Base-by-base conservation (phyloP, 2,113 vertebrate species). In the Heloderma charlesbogerti region DNA sequence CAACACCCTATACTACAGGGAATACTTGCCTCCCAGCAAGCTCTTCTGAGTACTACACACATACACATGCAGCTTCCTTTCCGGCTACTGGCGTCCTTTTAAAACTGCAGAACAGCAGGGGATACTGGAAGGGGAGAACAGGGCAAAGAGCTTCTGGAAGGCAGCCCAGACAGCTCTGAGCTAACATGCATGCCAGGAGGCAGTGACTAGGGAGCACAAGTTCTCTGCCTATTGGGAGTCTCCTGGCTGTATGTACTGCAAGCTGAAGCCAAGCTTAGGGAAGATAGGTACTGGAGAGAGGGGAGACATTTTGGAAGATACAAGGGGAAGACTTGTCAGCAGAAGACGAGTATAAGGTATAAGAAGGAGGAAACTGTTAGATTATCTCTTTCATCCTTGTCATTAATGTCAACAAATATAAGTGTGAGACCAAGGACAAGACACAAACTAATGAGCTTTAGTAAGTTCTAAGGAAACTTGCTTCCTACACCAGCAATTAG, bases 1-100 rank as follows among this genome's bases (percentile, higher is more conserved):
- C 0, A 15, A 2, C 0, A 25, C 66, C 37, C 7, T 4, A 40
- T 12, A 60, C 25, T 72, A 2, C 16, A 1, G 0, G 0, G 43
- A 84, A 84, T 1, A 34, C 3, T 27, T 37, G 75, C 1, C 0
- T 74, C 84, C 79, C 81, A 84, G 86, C 57, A 67, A 0, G 0
- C 54, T 37, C 66, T 84, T 71, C 60, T 0, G 16, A 34, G 29
- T 48, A 48, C 71, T 86, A 40, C 29, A 51, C 16, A 82, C 77
- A 45, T 34, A 29, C 25, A 66, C 10, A 51, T n/a, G 71, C 71
- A 60, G 37, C 29, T 54, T 37, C 22, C 54, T 81, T 0, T 15
- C 78, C 0, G 63, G 20, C 71, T 77, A 0, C 22, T 43, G 18
- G 72, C n/a, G 48, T 84, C 54, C 22, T 22, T 79, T 57, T 40